Conservation (phyloP, 2,113 vertebrate species). For the Dryoscopus gambensis region DNA sequence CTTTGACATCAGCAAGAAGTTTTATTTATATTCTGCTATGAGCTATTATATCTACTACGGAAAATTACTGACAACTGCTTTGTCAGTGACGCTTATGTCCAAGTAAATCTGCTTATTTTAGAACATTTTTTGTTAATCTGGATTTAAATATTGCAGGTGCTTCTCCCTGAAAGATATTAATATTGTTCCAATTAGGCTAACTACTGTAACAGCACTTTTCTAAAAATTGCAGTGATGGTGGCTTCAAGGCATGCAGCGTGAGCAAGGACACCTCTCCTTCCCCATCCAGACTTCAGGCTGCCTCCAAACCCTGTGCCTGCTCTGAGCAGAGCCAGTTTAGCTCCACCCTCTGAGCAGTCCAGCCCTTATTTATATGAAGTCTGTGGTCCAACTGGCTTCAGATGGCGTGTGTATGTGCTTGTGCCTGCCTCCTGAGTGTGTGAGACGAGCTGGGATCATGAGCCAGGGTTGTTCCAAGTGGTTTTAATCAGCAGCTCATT, state of each 20-base stretch:
- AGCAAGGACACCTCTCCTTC: background rate
- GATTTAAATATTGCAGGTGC: constrained; percentile 3
- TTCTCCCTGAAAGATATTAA: background rate
- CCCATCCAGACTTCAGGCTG: background rate
- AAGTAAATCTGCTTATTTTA: constrained; percentile 4
- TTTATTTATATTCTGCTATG: constrained; percentile 46
- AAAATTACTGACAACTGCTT: constrained; percentile 39
- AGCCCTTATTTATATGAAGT: constrained; percentile 63
- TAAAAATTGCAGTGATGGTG: constrained; percentile 40
- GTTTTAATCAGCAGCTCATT: constrained; percentile 71
- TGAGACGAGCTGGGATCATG: constrained; percentile 60
- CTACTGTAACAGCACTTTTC: constrained; percentile 11
- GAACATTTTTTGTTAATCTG: background rate
- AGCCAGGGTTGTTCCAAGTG: constrained; percentile 68
- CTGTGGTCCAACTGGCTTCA: constrained; percentile 65
- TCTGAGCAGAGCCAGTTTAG: background rate
- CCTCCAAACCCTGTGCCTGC: background rate
- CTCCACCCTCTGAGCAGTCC: constrained; percentile 71
- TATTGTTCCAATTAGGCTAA: background rate
- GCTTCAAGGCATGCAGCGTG: background rate
- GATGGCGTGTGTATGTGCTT: constrained; percentile 62
- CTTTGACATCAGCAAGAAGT: constrained; percentile 34
- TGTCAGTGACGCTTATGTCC: background rate
- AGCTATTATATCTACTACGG: background rate
- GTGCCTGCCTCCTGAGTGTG: constrained; percentile 48